phyloP scores from a whole-genome alignment of 2,888 invertebrate genomes.

The Chydorus sphaericus region DNA sequence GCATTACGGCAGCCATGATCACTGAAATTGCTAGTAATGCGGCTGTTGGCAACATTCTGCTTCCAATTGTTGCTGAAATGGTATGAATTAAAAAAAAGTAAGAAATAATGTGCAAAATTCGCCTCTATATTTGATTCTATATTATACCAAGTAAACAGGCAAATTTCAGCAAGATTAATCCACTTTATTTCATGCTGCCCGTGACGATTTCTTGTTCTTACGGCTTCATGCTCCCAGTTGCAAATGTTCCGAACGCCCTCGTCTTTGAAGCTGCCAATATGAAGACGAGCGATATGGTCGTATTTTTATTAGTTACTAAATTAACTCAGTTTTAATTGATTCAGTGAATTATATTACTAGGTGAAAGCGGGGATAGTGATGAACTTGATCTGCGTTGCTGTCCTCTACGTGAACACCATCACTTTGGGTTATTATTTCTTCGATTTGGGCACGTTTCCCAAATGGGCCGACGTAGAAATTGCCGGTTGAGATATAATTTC shows the following conservation, averaged over 20 bases:
- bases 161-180: constrained; percentile 55
- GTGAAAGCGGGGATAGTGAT: constrained; percentile 62
- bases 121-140: no score
- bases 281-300: constrained; percentile 60
- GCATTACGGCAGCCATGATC: constrained; percentile 61
- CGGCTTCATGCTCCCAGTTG: constrained; percentile 76
- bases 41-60: constrained; percentile 72
- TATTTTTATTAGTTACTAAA: constrained; percentile 18
- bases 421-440: constrained; percentile 58
- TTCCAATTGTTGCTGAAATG: constrained; percentile 69
- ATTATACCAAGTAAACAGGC: no score
- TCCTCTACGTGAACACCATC: constrained; percentile 55
- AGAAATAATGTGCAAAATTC: no score
- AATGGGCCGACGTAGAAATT: no score
- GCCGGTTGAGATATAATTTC: no score
- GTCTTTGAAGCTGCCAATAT: constrained; percentile 71
- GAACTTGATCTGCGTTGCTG: constrained; percentile 50
- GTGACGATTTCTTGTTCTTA: constrained; percentile 78
- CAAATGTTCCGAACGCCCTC: constrained; percentile 89
- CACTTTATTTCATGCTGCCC: constrained; percentile 77
- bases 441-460: constrained; percentile 43
- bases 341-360: constrained; percentile 33
- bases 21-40: constrained; percentile 86
- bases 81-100: constrained; percentile 29
- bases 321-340: no score